Conservation (phyloP, 2,888 invertebrate genomes). For the Andrena camellia region DNA sequence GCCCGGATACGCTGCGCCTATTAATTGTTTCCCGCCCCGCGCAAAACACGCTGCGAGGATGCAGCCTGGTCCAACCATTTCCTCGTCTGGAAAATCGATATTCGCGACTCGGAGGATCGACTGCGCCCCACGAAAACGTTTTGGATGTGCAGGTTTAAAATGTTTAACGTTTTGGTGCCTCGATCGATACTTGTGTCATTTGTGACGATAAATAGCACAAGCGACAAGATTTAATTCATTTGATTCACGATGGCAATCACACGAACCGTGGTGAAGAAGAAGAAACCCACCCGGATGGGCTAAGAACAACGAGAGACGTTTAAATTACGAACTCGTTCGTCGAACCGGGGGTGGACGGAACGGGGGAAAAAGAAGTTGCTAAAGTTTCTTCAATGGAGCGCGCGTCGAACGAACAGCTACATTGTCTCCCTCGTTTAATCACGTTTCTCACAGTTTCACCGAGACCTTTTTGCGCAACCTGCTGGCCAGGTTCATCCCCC, state of each 20-base stretch:
- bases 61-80: conserved; percentile 23
- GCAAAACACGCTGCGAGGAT: conserved; percentile 46
- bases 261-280: not conserved
- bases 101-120: conserved; percentile 9
- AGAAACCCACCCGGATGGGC: not conserved
- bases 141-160: too few species aligned
- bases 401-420: conserved; percentile 53
- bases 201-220: too few species aligned
- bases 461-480: conserved; percentile 61
- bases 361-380: conserved; percentile 36
- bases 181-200: too few species aligned
- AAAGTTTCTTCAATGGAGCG: conserved; percentile 56
- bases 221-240: too few species aligned
- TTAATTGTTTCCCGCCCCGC: conserved; percentile 73
- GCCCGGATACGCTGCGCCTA: conserved; percentile 61
- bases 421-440: conserved; percentile 70
- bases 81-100: conserved; percentile 24
- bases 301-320: conserved; percentile 40
- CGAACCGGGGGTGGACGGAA: conserved; percentile 7
- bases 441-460: conserved; percentile 63
- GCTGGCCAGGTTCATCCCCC: conserved; percentile 3
- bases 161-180: too few species aligned
- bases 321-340: conserved; percentile 53
- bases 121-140: not conserved
- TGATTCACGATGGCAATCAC: too few species aligned